phyloP scores from a whole-genome alignment of 2,113 vertebrate genomes.

The Antechinus stuartii region DNA sequence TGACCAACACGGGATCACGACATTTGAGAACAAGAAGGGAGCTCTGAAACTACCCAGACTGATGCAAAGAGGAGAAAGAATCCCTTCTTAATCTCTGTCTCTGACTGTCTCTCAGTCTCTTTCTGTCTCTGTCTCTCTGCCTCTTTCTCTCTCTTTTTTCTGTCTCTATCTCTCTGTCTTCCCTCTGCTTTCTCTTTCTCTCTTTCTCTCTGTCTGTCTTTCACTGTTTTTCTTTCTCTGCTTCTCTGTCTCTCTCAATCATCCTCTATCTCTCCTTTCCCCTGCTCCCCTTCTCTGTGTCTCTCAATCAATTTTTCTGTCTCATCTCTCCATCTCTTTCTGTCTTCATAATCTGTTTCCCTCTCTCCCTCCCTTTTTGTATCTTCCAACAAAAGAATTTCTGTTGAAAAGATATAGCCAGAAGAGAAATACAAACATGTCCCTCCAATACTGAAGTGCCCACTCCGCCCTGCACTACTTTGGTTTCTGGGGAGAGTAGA shows the following conservation, averaged over 20 bases:
- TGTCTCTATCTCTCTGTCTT: neutral
- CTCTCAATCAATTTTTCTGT: neutral
- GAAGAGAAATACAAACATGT: neutral
- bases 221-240: neutral
- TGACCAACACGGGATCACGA: neutral
- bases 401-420: neutral
- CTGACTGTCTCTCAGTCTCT: neutral
- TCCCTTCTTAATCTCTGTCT: neutral
- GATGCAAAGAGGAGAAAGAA: neutral
- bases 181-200: neutral
- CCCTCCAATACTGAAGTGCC: neutral
- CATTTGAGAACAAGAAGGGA: neutral
- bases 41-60: neutral
- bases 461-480: neutral
- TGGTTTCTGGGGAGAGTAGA: neutral
- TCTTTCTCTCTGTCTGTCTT: fast-evolving
- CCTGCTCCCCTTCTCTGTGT: neutral
- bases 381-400: neutral
- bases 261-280: no score
- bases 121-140: no score
- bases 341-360: neutral
- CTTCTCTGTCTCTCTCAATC: neutral
- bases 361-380: neutral
- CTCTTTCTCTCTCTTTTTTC: neutral
- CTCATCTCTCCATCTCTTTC: neutral